phyloP scores from a whole-genome alignment of 2,888 invertebrate species.

The Aspidiotus rigidus region DNA sequence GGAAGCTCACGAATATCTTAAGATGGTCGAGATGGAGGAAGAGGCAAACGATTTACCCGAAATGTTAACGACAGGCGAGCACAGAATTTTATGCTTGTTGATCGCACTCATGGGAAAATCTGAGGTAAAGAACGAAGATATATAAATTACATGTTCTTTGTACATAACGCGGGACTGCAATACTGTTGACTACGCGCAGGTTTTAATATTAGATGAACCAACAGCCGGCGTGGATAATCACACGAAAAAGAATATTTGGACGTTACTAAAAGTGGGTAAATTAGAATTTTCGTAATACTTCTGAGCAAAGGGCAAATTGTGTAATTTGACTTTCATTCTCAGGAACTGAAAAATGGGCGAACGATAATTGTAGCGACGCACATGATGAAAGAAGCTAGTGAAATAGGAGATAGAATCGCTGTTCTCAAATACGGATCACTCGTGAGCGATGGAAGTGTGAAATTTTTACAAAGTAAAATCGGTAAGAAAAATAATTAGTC shows the following conservation, averaged over 20 bases:
- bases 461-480: neutral
- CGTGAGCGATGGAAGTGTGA: neutral
- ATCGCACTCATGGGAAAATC: neutral
- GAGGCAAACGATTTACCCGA: neutral
- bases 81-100: neutral
- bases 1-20: neutral
- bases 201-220: neutral
- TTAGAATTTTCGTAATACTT: neutral
- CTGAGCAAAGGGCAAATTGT: neutral
- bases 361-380: neutral
- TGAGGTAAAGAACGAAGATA: neutral
- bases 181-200: neutral
- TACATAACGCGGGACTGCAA: too few relatives aligned
- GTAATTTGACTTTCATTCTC: neutral
- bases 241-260: neutral
- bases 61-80: neutral
- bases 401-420: neutral
- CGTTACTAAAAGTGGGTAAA: neutral
- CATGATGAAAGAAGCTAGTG: neutral
- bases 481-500: neutral
- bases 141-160: too few relatives aligned
- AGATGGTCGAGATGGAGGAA: neutral
- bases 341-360: neutral
- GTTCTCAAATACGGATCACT: neutral
- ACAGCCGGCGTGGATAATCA: neutral